Evolutionary conservation across 2,797 vertebrate genomes (phyloP), one percentile per base, ranked within the genome.

Genomic region (Numenius phaeopus): DNA sequence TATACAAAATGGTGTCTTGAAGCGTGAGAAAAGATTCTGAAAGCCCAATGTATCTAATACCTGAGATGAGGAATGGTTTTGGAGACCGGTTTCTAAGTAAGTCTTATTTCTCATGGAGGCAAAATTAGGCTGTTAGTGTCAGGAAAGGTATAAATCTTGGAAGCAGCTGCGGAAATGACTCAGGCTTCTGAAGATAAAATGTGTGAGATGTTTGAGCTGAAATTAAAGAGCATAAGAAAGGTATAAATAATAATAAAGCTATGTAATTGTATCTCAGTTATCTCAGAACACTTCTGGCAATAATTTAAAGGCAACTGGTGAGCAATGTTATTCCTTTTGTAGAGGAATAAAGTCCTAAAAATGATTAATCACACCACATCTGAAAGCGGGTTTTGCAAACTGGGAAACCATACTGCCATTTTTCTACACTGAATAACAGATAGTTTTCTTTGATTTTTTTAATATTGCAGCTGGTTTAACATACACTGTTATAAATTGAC

Each of bases 181-280:
- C 73, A 87, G 67, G 30, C 52, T 90, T 83, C 81, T 89, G 71
- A 88, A 91, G 66, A 58, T 24, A 69, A 9, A 92, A 86, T 29
- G 13, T 76, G 50, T 39, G 69, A 95, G 44, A 50, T 23, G 20
- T 85, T 94, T 84, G 59, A 94, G 58, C 69, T 79, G 52, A 65
- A 67, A 83, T 94, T 91, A 77, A 94, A 81, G 90, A 82, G 30
- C 0, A 3, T 47, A 70, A 72, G 62, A 76, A 75, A 87, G 44
- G 29, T 78, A 87, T 80, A 97, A 94, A 97, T 94, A 94, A 97
- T 90, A 75, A 83, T 82, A 79, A 78, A 86, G 39, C 1, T 0
- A 5, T 2, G 37, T 55, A 83, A 79, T 84, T 89, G 27, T 57
- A 49, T 77, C 69, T 69, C 42, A 4, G 54, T 77, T 78, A 83